Conservation (phyloP, 1,140 invertebrate genomes). For the Pantala flavescens region DNA sequence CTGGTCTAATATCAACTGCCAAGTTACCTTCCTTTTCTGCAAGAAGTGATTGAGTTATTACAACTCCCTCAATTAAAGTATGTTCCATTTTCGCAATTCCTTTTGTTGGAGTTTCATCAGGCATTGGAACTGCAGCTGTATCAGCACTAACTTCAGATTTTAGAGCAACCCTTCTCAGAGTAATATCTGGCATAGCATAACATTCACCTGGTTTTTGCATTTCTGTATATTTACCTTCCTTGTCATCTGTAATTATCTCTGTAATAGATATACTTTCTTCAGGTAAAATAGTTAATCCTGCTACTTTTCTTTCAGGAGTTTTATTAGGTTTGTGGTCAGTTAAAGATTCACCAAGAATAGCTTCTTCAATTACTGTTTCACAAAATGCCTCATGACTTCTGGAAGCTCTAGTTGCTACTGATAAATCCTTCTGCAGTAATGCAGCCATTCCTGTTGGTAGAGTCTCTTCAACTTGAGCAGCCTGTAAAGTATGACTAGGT, state of each 20-base stretch:
- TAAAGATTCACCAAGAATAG: constrained; percentile 38
- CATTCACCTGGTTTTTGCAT: constrained; percentile 28
- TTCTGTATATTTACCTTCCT: constrained; percentile 33
- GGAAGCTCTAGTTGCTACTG: constrained; percentile 35
- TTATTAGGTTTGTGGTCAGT: constrained; percentile 27
- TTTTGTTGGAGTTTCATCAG: constrained; percentile 30
- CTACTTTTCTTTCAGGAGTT: constrained; percentile 35
- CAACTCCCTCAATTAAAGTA: constrained; percentile 39
- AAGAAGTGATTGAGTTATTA: constrained; percentile 39
- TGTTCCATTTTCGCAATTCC: constrained; percentile 38
- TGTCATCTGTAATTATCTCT: constrained; percentile 38
- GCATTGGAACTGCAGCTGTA: constrained; percentile 36
- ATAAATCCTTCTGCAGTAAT: constrained; percentile 32
- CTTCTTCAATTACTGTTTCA: constrained; percentile 43
- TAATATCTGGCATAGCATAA: constrained; percentile 37
- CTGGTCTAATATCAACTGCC: constrained; percentile 34
- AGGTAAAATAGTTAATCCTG: constrained; percentile 37
- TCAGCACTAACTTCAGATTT: constrained; percentile 40
- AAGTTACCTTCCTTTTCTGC: constrained; percentile 46
- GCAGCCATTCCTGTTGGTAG: constrained; percentile 38
- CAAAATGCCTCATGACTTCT: constrained; percentile 36
- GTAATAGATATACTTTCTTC: constrained; percentile 42
- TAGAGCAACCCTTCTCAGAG: constrained; percentile 38
- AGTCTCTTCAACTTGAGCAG: constrained; percentile 49
- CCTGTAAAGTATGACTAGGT: constrained; percentile 41